Conservation (phyloP, 2,797 vertebrate genomes). For the Sparidentex hasta region DNA sequence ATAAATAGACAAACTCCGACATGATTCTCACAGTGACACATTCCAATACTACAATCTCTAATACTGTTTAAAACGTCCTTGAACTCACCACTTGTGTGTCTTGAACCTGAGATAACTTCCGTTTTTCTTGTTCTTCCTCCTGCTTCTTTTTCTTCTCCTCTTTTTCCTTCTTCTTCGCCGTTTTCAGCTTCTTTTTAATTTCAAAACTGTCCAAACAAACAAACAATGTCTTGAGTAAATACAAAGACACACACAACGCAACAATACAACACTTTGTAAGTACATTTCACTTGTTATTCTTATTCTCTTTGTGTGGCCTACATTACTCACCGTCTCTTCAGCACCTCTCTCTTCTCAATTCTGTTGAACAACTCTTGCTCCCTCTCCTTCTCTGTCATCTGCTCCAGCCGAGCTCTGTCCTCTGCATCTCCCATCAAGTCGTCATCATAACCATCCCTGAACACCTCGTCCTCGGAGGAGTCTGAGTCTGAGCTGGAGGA, state of each 20-base stretch:
- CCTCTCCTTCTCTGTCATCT: slow-evolving; percentile 99
- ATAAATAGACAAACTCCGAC: neutral
- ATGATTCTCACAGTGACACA: neutral
- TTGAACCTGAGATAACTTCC: slow-evolving; percentile 95
- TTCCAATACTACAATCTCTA: neutral
- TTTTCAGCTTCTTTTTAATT: slow-evolving; percentile 99
- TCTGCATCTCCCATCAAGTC: slow-evolving; percentile 99
- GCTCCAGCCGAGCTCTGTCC: slow-evolving; percentile 95
- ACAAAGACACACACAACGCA: neutral
- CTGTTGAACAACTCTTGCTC: slow-evolving; percentile 98
- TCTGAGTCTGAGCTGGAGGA: slow-evolving; percentile 97
- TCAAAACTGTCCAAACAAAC: slow-evolving; percentile 89
- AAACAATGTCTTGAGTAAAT: neutral
- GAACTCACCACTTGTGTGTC: slow-evolving; percentile 93
- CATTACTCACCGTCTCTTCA: slow-evolving; percentile 93
- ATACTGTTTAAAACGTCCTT: neutral
- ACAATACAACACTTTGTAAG: neutral
- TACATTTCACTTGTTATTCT: neutral
- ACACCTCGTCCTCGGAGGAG: slow-evolving; percentile 97
- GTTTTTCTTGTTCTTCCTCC: slow-evolving; percentile 98
- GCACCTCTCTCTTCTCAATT: slow-evolving; percentile 98
- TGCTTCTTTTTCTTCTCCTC: slow-evolving; percentile 99
- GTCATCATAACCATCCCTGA: slow-evolving; percentile 97
- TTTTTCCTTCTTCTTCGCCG: slow-evolving; percentile 98
- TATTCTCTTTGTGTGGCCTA: neutral